Percentiles rank a stretch among this genome's conserved stretches.
These are phyloP conservation scores for Oreotrochilus melanogaster DNA, from an alignment of 2,113 vertebrate genomes.

Conservation along the genomic window DNA sequence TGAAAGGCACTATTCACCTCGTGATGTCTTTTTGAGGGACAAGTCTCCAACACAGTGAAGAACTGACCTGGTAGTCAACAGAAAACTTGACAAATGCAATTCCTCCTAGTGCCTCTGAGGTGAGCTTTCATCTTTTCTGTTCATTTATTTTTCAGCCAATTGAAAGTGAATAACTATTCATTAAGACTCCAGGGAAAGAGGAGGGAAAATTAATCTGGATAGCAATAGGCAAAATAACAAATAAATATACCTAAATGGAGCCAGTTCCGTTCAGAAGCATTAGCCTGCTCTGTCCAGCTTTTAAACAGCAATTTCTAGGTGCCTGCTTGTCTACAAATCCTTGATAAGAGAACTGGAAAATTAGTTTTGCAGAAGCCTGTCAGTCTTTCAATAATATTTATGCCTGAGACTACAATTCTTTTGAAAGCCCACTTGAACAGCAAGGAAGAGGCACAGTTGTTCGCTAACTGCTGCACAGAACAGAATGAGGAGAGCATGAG, in stretches of 20 bases:
- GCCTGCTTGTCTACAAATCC: slow-evolving; percentile 62
- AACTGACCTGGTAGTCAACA: neutral
- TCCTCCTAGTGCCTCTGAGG: neutral
- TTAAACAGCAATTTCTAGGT: slow-evolving; percentile 57
- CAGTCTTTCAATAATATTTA: slow-evolving; percentile 58
- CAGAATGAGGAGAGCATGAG: neutral
- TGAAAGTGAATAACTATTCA: slow-evolving; percentile 65
- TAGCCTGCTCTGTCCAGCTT: slow-evolving; percentile 47
- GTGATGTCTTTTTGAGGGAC: neutral
- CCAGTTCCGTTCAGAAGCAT: slow-evolving; percentile 65
- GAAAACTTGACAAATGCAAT: neutral
- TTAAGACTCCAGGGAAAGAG: slow-evolving; percentile 13
- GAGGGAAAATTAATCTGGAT: slow-evolving; percentile 9
- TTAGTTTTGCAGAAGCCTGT: slow-evolving; percentile 70
- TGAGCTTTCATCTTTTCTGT: slow-evolving; percentile 42
- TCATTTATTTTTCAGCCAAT: slow-evolving; percentile 6
- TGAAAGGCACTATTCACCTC: neutral
- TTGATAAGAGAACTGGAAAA: slow-evolving; percentile 69
- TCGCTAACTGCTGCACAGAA: slow-evolving; percentile 51
- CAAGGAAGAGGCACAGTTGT: neutral
- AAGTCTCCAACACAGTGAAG: neutral
- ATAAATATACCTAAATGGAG: slow-evolving; percentile 56
- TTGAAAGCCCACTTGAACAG: slow-evolving; percentile 23
- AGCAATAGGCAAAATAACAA: slow-evolving; percentile 39
- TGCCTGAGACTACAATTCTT: slow-evolving; percentile 9